These are phyloP conservation scores for Thripadectes ignobilis DNA, from an alignment of 2,797 vertebrate species.

Conservation along the genomic window DNA sequence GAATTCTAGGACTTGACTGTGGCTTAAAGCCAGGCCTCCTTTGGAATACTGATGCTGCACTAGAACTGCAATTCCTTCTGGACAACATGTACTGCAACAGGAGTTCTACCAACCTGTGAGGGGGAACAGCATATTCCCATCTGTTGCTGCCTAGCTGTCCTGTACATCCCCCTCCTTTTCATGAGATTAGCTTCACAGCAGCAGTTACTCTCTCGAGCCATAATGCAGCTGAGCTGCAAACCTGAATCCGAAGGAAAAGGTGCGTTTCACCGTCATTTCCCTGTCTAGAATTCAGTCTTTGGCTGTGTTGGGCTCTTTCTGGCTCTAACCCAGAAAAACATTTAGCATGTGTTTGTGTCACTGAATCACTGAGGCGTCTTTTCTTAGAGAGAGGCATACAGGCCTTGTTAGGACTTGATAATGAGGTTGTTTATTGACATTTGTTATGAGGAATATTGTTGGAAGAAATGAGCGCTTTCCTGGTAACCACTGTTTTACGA, in stretches of 20 bases:
- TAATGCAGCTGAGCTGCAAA: not conserved
- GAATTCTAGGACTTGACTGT: not conserved
- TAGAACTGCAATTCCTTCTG: conserved; percentile 4
- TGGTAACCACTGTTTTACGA: not conserved
- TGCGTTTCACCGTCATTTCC: not conserved
- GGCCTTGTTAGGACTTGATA: not conserved
- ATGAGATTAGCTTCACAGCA: not conserved
- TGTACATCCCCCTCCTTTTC: not conserved
- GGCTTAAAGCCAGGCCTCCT: not conserved
- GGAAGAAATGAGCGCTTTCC: not conserved
- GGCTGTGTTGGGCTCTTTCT: not conserved
- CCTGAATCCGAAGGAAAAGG: not conserved
- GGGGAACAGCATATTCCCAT: not conserved
- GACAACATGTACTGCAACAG: conserved; percentile 14
- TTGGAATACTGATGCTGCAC: not conserved
- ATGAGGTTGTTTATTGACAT: not conserved
- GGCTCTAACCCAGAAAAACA: not conserved
- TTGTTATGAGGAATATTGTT: not conserved
- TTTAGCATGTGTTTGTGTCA: not conserved
- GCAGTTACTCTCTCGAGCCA: not conserved
- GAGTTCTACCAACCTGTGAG: not conserved
- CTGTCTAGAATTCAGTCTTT: not conserved
- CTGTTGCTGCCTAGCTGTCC: conserved; percentile 35
- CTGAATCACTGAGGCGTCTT: not conserved
- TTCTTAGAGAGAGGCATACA: not conserved